Conservation (phyloP, 2,797 vertebrate species). For the Myotis myotis region DNA sequence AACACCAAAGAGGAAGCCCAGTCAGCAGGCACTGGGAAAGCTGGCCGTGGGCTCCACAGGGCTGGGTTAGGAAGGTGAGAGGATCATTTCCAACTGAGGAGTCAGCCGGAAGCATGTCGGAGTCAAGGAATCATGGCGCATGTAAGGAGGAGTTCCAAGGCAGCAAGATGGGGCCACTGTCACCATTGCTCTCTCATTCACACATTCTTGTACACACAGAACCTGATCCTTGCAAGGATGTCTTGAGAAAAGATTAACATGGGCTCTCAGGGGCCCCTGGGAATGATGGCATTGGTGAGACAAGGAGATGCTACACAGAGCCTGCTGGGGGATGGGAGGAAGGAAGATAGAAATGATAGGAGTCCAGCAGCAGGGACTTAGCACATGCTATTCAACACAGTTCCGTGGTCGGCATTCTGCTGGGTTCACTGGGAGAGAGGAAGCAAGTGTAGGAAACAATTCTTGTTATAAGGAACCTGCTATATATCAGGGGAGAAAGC, state of each 20-base stretch:
- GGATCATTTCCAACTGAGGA: neutral
- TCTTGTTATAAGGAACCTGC: neutral
- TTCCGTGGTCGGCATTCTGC: neutral
- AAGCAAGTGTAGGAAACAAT: neutral
- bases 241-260: accelerated
- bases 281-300: accelerated
- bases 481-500: neutral
- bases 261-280: neutral
- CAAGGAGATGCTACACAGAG: neutral
- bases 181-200: neutral
- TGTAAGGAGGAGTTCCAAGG: accelerated
- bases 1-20: neutral
- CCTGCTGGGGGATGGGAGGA: no score
- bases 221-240: accelerated
- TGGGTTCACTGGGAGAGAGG: neutral
- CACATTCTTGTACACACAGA: accelerated
- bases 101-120: neutral
- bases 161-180: accelerated
- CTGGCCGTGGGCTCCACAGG: neutral
- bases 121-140: accelerated
- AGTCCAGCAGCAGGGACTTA: accelerated
- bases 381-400: neutral
- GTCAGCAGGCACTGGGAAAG: accelerated
- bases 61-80: neutral
- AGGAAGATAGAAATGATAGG: accelerated